phyloP scores from a whole-genome alignment of 2,888 invertebrate species.

The Drosophila robusta region DNA sequence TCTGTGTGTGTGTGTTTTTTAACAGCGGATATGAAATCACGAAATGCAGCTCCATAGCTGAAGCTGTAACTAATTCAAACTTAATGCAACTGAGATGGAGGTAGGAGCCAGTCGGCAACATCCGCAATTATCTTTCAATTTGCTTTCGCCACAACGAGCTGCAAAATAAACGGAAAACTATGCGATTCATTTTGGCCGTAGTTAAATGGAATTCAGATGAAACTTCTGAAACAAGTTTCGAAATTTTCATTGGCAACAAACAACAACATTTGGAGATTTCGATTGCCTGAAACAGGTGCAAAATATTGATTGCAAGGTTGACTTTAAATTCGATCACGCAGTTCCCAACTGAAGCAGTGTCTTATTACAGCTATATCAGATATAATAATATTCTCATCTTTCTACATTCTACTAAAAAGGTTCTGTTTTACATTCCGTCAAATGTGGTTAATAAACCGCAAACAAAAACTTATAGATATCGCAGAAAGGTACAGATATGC shows the following conservation, averaged over 20 bases:
- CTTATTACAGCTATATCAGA: not conserved
- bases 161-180: slow-evolving; percentile 41
- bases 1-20: not conserved
- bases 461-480: slow-evolving; percentile 15
- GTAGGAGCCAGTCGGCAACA: slow-evolving; percentile 21
- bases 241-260: slow-evolving; percentile 14
- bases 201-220: slow-evolving; percentile 6
- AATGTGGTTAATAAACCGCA: slow-evolving; percentile 51
- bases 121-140: slow-evolving; percentile 53
- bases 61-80: not conserved
- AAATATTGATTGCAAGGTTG: slow-evolving; percentile 22
- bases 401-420: slow-evolving; percentile 5
- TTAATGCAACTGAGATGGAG: slow-evolving; percentile 6
- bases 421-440: slow-evolving; percentile 26
- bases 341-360: not conserved
- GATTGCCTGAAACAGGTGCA: slow-evolving; percentile 26
- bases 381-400: not conserved
- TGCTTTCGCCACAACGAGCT: slow-evolving; percentile 40
- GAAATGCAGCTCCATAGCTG: slow-evolving; percentile 14
- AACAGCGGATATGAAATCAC: slow-evolving; percentile 53
- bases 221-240: slow-evolving; percentile 28
- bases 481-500: slow-evolving; percentile 21
- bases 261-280: not conserved
- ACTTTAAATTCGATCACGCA: not conserved
- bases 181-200: slow-evolving; percentile 9